phyloP scores from a whole-genome alignment of 2,888 invertebrate genomes.

The Pogonocherus hispidulus region DNA sequence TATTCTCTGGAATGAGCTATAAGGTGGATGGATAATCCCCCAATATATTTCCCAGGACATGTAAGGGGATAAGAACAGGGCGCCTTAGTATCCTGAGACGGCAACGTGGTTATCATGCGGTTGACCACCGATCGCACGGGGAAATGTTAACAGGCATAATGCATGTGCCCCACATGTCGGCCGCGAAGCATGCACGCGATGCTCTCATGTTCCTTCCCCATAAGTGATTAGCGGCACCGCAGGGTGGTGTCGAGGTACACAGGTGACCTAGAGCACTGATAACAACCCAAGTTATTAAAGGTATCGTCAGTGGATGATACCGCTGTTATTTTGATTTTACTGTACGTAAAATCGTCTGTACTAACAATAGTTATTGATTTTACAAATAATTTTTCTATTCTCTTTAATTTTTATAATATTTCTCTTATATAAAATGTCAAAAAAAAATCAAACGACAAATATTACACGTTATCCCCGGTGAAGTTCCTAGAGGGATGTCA shows the following conservation, averaged over 20 bases:
- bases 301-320: not conserved
- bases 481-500: too few species aligned
- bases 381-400: too few species aligned
- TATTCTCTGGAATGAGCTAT: not conserved
- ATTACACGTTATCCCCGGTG: too few species aligned
- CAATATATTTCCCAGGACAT: not conserved
- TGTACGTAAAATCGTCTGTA: too few species aligned
- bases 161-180: constrained; percentile 20
- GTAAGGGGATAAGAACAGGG: too few species aligned
- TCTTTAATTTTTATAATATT: too few species aligned
- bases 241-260: not conserved
- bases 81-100: not conserved
- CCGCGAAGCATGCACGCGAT: constrained; percentile 9
- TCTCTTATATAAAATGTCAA: too few species aligned
- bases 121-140: constrained; percentile 7
- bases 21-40: not conserved
- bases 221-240: constrained; percentile 7
- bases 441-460: too few species aligned
- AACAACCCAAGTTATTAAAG: not conserved
- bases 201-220: constrained; percentile 4
- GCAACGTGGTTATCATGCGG: constrained; percentile 2
- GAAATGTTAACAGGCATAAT: constrained; percentile 29
- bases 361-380: too few species aligned
- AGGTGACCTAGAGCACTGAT: constrained; percentile 1
- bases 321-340: not conserved